phyloP scores from a whole-genome alignment of 2,113 vertebrate species.

The Myocastor coypus region DNA sequence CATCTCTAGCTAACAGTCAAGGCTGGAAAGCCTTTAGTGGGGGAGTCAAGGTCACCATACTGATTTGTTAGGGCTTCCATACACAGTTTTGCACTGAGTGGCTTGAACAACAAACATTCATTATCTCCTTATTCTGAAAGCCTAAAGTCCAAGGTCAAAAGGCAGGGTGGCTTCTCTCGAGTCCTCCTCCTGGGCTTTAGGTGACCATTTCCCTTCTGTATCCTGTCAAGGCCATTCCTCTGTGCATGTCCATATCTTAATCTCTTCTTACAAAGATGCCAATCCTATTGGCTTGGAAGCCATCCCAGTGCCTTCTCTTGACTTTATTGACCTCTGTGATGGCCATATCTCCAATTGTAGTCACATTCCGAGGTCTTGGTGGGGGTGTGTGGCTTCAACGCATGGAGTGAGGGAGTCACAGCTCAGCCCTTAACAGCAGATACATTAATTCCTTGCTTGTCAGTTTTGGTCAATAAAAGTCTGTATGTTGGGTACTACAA shows the following conservation, averaged over 20 bases:
- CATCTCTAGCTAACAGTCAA: neutral
- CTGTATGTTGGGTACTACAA: neutral
- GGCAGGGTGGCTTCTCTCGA: neutral
- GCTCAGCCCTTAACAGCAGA: neutral
- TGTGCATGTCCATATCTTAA: neutral
- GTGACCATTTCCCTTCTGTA: neutral
- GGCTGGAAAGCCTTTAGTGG: neutral
- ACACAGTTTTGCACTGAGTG: neutral
- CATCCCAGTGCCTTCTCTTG: neutral
- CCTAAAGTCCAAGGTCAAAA: neutral
- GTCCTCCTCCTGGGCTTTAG: neutral
- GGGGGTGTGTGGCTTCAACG: neutral
- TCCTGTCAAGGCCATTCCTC: neutral
- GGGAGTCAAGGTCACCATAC: neutral
- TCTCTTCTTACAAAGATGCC: neutral
- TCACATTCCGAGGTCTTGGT: neutral
- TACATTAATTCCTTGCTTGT: neutral
- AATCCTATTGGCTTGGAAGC: neutral
- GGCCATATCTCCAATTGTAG: neutral
- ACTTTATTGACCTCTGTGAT: neutral
- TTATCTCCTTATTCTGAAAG: neutral
- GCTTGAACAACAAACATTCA: neutral
- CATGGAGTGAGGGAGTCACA: neutral
- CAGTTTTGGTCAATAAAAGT: neutral
- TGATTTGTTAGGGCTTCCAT: neutral